Conservation (phyloP, 2,888 invertebrate species). For the Brachyptera risi region DNA sequence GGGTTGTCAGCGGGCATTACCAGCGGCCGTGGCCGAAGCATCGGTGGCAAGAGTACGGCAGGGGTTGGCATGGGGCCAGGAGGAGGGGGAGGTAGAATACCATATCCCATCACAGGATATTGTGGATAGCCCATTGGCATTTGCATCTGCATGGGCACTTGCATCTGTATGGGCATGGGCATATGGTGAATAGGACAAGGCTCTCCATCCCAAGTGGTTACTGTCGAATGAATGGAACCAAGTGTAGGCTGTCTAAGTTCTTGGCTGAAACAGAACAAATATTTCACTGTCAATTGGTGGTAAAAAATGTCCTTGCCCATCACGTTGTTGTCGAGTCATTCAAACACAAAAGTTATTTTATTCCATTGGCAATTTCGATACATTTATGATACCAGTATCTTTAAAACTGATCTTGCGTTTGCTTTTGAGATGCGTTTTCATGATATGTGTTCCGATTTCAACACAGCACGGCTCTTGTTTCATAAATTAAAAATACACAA, state of each 20-base stretch:
- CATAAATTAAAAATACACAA: too few species aligned
- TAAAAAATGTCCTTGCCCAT: neutral
- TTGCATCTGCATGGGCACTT: neutral
- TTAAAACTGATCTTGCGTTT: neutral
- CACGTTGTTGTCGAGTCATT: neutral
- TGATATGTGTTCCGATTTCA: neutral
- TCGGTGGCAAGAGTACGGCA: slow-evolving; percentile 32
- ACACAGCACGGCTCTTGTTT: neutral
- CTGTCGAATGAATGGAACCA: slow-evolving; percentile 31
- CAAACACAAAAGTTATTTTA: neutral
- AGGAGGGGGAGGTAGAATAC: slow-evolving; percentile 21
- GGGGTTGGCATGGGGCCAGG: slow-evolving; percentile 27
- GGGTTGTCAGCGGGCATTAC: slow-evolving; percentile 30
- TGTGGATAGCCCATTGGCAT: slow-evolving; percentile 3
- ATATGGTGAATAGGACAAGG: slow-evolving; percentile 34
- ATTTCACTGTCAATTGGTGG: neutral
- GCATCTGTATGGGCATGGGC: neutral
- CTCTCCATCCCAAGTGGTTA: slow-evolving; percentile 34
- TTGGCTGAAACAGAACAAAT: neutral
- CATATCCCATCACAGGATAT: too few species aligned
- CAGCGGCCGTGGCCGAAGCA: slow-evolving; percentile 33
- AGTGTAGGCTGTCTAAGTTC: slow-evolving; percentile 19
- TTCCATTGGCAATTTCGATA: neutral
- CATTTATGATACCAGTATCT: too few species aligned
- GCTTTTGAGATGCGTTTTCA: neutral